Evolutionary conservation across 2,113 vertebrate species (phyloP).

Genomic region (Herpailurus yagouaroundi): DNA sequence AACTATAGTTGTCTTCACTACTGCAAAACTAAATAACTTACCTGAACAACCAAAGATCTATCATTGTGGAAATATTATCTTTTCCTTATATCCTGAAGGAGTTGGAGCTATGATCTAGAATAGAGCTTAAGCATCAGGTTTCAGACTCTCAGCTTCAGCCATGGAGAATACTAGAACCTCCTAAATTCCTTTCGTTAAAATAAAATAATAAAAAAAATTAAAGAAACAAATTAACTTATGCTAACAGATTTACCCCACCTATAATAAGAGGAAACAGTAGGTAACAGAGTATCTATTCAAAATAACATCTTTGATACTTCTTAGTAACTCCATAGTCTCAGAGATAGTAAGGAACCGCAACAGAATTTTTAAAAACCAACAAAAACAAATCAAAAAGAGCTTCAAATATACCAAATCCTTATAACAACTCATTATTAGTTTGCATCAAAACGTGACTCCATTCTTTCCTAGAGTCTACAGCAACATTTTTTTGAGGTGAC

Average conservation of each 20-base stretch:
- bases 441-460: slow-evolving; percentile 36
- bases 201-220: slow-evolving; percentile 72
- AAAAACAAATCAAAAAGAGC: slow-evolving; percentile 7
- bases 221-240: slow-evolving; percentile 64
- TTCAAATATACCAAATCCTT: slow-evolving; percentile 31
- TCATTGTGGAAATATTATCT: slow-evolving; percentile 76
- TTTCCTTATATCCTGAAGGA: slow-evolving; percentile 76
- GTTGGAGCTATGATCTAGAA: slow-evolving; percentile 74
- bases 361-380: slow-evolving; percentile 36
- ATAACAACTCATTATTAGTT: slow-evolving; percentile 35
- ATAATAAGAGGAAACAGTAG: neutral
- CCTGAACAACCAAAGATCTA: slow-evolving; percentile 79
- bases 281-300: neutral
- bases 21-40: slow-evolving; percentile 75
- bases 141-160: slow-evolving; percentile 77
- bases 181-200: slow-evolving; percentile 75
- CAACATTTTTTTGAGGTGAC: neutral
- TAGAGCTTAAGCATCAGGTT: slow-evolving; percentile 69
- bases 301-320: neutral
- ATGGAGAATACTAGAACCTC: slow-evolving; percentile 77
- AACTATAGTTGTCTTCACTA: slow-evolving; percentile 51
- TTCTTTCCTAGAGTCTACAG: neutral
- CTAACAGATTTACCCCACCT: slow-evolving; percentile 43
- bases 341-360: neutral
- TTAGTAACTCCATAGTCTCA: slow-evolving; percentile 1